Percentiles rank a stretch among this genome's conserved stretches.
Conservation (phyloP, 2,113 vertebrate species). For the Maccullochella peelii region DNA sequence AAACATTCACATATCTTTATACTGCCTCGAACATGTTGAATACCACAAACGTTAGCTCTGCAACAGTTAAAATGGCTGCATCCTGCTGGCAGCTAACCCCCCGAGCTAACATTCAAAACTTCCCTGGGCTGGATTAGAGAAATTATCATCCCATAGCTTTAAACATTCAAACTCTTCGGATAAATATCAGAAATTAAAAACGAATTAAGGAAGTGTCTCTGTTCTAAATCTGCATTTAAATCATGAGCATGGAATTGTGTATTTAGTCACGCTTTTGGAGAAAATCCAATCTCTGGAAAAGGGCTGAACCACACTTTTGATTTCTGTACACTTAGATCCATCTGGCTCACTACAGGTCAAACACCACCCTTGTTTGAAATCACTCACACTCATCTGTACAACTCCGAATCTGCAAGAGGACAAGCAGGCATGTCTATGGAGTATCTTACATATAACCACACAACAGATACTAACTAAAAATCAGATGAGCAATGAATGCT, state of each 20-base stretch:
- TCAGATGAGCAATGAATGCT: slow-evolving; percentile 55
- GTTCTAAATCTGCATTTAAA: slow-evolving; percentile 15
- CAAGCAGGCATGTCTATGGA: slow-evolving; percentile 72
- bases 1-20: slow-evolving; percentile 47
- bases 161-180: slow-evolving; percentile 27
- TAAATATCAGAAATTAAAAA: slow-evolving; percentile 41
- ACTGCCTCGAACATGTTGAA: slow-evolving; percentile 26
- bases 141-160: slow-evolving; percentile 26
- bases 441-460: slow-evolving; percentile 69
- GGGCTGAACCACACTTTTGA: slow-evolving; percentile 45
- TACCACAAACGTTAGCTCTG: slow-evolving; percentile 13
- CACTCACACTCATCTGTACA: slow-evolving; percentile 66
- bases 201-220: slow-evolving; percentile 9
- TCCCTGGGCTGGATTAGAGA: slow-evolving; percentile 15
- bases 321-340: slow-evolving; percentile 61
- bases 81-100: slow-evolving; percentile 12
- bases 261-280: neutral
- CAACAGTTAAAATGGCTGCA: slow-evolving; percentile 32
- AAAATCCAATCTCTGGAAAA: slow-evolving; percentile 12
- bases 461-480: slow-evolving; percentile 69
- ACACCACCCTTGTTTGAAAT: slow-evolving; percentile 70
- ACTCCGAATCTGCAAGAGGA: slow-evolving; percentile 60
- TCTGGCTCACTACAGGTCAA: slow-evolving; percentile 63
- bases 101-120: slow-evolving; percentile 13
- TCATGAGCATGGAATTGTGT: slow-evolving; percentile 1